Base-by-base conservation (phyloP, 2,888 invertebrate genomes). In the Eupeodes latifasciatus region DNA sequence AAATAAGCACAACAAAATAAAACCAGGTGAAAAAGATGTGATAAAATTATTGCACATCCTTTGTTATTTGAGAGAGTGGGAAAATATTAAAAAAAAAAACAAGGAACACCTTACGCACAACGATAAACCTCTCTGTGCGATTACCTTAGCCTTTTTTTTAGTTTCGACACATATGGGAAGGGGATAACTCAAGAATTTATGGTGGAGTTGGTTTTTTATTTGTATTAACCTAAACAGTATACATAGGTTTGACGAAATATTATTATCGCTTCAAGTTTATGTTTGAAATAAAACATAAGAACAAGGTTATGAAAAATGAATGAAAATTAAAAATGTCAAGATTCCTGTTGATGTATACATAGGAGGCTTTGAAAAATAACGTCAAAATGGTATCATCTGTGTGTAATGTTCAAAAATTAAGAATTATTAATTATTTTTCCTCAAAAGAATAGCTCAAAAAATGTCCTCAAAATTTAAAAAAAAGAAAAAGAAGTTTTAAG, bases 41-140 rank as follows among this genome's bases (percentile, higher is more conserved):
- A 59, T 72, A 72, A 72, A 72, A 72, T 72, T 47, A 75, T 55
- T 59, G 59, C 66, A 61, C 66, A 53, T 76, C 62, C 61, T 59
- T 57, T n/a, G 47, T 53, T 62, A 72, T 64, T 11, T 11, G 5
- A 6, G 6, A 11, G 4, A 3, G 40, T 1, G 9, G 6, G 0
- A 11, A 5, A 7, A 51, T 36, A 9, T 14, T 12, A 11, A 49
- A 51, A 34, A 11, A 47, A 51, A 51, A 14, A 59, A 16, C n/a
- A 10, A 11, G 7, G n/a, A 19, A 19, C 19, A 53, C 36, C 27
- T 66, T 40, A 40, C 47, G 12, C 47, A 47, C 47, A 11, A 11
- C 53, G 69, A 69, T 53, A 66, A 10, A 53, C 53, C 36, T 16
- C 36, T 69, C 53, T 51, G 12, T 51, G 51, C 27, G 14, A 5